Percentiles rank a stretch among this genome's conserved stretches.
Evolutionary conservation across 2,888 invertebrate species (phyloP).

Genomic region (Pollenia amentaria): DNA sequence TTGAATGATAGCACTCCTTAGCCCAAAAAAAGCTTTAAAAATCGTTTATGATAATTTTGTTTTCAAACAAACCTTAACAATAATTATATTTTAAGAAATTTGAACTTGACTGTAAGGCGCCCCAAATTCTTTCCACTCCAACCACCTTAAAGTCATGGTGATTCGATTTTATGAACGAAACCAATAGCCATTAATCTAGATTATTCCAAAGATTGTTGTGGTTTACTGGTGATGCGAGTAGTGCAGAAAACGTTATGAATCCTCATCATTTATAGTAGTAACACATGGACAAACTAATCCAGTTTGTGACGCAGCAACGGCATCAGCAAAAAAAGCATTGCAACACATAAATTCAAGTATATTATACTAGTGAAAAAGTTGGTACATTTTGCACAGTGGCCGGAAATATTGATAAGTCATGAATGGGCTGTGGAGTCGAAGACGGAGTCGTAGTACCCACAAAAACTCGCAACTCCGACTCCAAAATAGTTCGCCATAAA

Average conservation of each 20-base stretch:
- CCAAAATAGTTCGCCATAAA: too few relatives aligned
- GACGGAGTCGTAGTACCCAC: too few relatives aligned
- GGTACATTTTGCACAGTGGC: background rate
- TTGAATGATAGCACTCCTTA: too few relatives aligned
- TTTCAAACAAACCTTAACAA: too few relatives aligned
- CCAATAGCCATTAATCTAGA: slow-evolving; percentile 9
- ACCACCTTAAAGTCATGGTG: background rate
- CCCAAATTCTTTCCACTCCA: background rate
- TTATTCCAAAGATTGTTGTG: slow-evolving; percentile 3
- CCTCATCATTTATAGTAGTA: background rate
- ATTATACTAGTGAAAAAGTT: background rate
- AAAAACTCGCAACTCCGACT: too few relatives aligned
- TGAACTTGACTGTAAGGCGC: background rate
- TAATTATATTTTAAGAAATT: too few relatives aligned
- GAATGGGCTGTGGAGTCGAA: too few relatives aligned
- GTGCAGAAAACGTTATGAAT: background rate
- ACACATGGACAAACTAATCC: slow-evolving; percentile 25
- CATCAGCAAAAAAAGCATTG: background rate
- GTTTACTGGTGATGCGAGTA: slow-evolving; percentile 8
- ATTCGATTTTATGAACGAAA: background rate
- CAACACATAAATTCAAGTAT: slow-evolving; percentile 5
- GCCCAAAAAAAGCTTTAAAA: too few relatives aligned
- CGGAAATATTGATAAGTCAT: too few relatives aligned
- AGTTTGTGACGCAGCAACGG: background rate
- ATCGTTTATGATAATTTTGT: too few relatives aligned